phyloP scores from a whole-genome alignment of 2,888 invertebrate species.

The Cerastoderma edule region DNA sequence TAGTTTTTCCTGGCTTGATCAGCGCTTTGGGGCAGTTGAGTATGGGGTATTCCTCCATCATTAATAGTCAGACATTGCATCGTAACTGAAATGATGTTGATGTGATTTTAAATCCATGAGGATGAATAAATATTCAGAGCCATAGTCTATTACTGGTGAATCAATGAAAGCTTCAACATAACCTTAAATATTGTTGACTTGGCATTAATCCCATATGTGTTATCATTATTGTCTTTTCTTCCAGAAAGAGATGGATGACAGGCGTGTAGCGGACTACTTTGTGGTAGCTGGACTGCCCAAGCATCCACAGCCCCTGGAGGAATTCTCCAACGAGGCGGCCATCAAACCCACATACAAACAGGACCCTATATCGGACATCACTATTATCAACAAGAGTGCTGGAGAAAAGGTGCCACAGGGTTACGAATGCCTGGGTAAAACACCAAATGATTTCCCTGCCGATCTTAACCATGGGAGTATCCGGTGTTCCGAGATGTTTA shows the following conservation, averaged over 20 bases:
- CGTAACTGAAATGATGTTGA: too few species aligned
- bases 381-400: conserved; percentile 94
- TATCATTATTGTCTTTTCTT: background rate
- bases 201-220: too few species aligned
- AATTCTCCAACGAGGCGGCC: conserved; percentile 90
- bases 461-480: conserved; percentile 99
- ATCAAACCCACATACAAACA: conserved; percentile 89
- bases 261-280: conserved; percentile 96
- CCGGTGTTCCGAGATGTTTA: conserved; percentile 95
- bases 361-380: conserved; percentile 98
- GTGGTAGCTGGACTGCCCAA: conserved; percentile 97
- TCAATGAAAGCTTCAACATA: too few species aligned
- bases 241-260: conserved; percentile 79
- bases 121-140: too few species aligned
- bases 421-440: conserved; percentile 79
- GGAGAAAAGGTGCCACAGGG: conserved; percentile 88
- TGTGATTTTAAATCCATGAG: too few species aligned
- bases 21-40: too few species aligned
- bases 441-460: conserved; percentile 90
- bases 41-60: too few species aligned
- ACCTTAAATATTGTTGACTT: too few species aligned
- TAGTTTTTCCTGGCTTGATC: too few species aligned
- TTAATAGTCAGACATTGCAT: too few species aligned
- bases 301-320: conserved; percentile 89
- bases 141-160: too few species aligned